Base-by-base conservation (phyloP, 2,113 vertebrate species). In the Conger conger region DNA sequence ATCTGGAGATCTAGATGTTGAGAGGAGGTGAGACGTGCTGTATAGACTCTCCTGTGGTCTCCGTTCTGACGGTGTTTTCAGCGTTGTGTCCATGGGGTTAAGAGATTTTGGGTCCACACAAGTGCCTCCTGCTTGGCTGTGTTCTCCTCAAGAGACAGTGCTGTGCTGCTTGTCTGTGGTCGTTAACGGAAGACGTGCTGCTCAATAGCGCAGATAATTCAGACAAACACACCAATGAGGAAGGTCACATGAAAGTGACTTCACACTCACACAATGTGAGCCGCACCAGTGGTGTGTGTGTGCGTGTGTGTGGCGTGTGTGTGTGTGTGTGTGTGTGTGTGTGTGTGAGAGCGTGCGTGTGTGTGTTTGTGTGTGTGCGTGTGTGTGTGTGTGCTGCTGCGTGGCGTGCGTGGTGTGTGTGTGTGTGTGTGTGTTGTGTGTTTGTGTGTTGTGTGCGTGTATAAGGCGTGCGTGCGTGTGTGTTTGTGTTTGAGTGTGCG, bases 181-280 rank as follows among this genome's bases (percentile, higher is more conserved):
- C 23, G 38, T 80, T 79, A 45, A 80, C 42, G 79, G 42, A 80
- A 50, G 9, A 18, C 79, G n/a, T n/a, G 16, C 79, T 30, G 42
- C 79, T 9, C 79, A 80, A n/a, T 30, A n/a, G 38, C 37, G 2
- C 23, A 30, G 79, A 54, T 57, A 53, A 82, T 57, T 18, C 20
- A 57, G 18, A 60, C 33, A 82, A 82, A 81, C 80, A 81, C 50
- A 60, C 45, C 18, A 36, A 82, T 36, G 54, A 35, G 54, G 11
- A 33, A 57, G 53, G 53, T 60, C 53, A 57, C 33, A 60, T 18
- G 35, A 82, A 35, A 35, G 33, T 37, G 53, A n/a, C n/a, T n/a
- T n/a, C n/a, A n/a, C n/a, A n/a, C n/a, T n/a, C n/a, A n/a, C 16
- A 42, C 27, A 27, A 82, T 16, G 53, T 60, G 80, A 57, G 11